Evolutionary conservation across 2,113 vertebrate genomes (phyloP).

Genomic region (Jaculus jaculus): DNA sequence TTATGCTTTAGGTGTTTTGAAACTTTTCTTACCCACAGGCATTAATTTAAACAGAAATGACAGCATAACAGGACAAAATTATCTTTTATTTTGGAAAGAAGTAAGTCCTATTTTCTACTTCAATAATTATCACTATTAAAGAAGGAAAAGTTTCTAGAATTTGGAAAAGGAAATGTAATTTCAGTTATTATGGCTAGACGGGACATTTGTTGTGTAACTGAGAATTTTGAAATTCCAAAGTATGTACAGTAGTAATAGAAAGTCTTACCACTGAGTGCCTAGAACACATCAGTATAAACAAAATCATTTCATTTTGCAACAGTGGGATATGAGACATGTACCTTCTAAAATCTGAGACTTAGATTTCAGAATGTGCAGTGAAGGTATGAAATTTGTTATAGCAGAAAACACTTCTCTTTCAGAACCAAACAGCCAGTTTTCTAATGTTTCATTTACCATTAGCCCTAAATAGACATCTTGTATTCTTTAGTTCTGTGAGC

Average conservation of each 20-base stretch:
- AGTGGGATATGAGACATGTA: background rate
- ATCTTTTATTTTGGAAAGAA: background rate
- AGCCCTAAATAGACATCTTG: background rate
- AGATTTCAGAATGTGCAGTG: too few species aligned
- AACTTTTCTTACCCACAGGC: background rate
- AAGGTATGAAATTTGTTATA: too few species aligned
- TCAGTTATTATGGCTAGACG: conserved; percentile 26
- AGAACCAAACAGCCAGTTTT: background rate
- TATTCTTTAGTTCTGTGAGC: background rate
- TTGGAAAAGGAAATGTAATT: conserved; percentile 46
- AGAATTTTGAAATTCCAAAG: background rate
- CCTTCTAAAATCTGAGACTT: background rate
- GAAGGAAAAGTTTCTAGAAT: background rate
- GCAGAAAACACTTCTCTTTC: too few species aligned
- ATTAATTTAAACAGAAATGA: conserved; percentile 12
- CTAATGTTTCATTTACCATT: background rate
- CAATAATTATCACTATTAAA: background rate
- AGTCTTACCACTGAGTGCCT: too few species aligned
- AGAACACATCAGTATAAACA: conserved; percentile 6
- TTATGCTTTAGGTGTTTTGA: background rate
- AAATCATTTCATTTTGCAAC: background rate
- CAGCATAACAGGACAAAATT: background rate
- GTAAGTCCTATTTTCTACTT: background rate
- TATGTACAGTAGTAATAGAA: too few species aligned
- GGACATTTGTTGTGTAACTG: conserved; percentile 7